Evolutionary conservation across 2,888 invertebrate species (phyloP), one percentile per base, ranked within the genome.

Genomic region (Cynaeus angustus): DNA sequence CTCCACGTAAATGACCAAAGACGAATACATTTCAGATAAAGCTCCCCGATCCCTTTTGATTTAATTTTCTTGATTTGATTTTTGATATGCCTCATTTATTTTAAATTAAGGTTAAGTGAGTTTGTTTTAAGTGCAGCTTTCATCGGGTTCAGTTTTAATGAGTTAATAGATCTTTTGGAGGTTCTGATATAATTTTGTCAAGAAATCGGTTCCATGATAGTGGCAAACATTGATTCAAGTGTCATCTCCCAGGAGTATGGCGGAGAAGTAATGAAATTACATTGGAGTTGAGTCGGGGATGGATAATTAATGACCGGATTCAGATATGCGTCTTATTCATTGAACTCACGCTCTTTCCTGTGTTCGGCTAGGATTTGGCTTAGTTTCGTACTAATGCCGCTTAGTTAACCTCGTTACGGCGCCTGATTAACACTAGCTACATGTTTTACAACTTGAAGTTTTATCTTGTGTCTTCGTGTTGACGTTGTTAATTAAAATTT

Each of bases 221-320:
- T 48, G 56, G 48, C 55, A 67, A 67, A 59, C 68, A 68, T 64
- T 68, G 68, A 68, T 68, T 68, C 68, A 45, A 68, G 64, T 68
- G 64, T 64, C 68, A 68, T 64, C 64, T 64, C 48, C 62, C 62
- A 13, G 38, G 41, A 56, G 58, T 14, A 33, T 46, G 45, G 46
- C 55, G 37, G 56, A 41, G 41, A n/a, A 21, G 55, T 62, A 71
- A 71, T 73, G 69, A 70, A 66, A 70, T 71, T 65, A 71, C 70
- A 71, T 50, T 48, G 66, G 64, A 70, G 64, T 48, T 53, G 68
- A 66, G 67, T 71, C 64, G 62, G 21, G 70, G 66, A 71, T 71
- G 61, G 71, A 67, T 73, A 73, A 73, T 73, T 72, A 73, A 70
- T 71, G 73, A 65, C 66, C 65, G 67, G 70, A 64, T 71, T 70